These are phyloP conservation scores for Diplosoma virens DNA, from an alignment of 23 tunicate species.

Conservation along the genomic window DNA sequence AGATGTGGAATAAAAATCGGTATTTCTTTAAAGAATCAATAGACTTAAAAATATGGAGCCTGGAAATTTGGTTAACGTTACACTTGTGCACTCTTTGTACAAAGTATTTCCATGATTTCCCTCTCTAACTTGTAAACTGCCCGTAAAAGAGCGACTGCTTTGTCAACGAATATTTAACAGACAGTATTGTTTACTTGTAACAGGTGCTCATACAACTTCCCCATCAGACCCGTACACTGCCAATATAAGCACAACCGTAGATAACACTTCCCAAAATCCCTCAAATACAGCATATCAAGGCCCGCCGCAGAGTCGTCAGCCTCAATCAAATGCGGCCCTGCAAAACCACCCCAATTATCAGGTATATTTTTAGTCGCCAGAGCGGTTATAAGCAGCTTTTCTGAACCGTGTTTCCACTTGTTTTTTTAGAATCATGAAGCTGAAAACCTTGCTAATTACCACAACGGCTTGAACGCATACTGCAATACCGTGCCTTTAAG, in stretches of 20 bases:
- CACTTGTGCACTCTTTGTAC: too few relatives aligned
- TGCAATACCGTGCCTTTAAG: constrained; percentile 73
- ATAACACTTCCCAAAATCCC: not conserved
- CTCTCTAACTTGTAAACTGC: too few relatives aligned
- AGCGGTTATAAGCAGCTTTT: not conserved
- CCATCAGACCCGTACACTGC: constrained; percentile 66
- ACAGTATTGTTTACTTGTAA: too few relatives aligned
- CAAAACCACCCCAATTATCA: constrained; percentile 2
- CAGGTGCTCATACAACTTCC: constrained; percentile 67
- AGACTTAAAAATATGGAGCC: too few relatives aligned
- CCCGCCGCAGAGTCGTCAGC: constrained; percentile 42
- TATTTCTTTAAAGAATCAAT: too few relatives aligned
- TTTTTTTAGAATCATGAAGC: constrained; percentile 28
- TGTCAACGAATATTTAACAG: too few relatives aligned
- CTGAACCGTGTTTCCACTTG: not conserved
- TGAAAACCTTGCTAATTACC: not conserved
- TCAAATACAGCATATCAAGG: constrained; percentile 6
- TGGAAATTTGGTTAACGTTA: too few relatives aligned
- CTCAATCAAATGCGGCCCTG: not conserved
- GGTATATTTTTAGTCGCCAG: not conserved
- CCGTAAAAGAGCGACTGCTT: too few relatives aligned
- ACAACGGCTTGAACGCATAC: constrained; percentile 40
- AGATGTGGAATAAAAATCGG: too few relatives aligned
- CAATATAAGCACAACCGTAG: not conserved
- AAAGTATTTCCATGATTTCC: too few relatives aligned